phyloP scores from a whole-genome alignment of 2,797 vertebrate species.

The Adrianichthys oophorus region DNA sequence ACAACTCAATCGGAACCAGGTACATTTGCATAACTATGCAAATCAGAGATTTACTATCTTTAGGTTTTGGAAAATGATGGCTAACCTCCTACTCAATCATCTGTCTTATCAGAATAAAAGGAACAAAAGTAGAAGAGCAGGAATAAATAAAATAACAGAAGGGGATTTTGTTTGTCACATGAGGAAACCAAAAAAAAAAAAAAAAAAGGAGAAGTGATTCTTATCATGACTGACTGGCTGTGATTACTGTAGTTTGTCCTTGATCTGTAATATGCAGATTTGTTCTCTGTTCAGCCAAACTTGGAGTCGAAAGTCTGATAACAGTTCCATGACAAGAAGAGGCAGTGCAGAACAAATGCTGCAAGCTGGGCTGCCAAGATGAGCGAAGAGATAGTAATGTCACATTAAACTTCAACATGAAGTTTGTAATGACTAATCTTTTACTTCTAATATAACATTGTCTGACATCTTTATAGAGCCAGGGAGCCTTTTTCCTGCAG shows the following conservation, averaged over 20 bases:
- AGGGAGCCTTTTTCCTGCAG: neutral
- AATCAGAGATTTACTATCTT: slow-evolving; percentile 55
- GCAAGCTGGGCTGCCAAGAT: slow-evolving; percentile 24
- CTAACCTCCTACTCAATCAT: slow-evolving; percentile 56
- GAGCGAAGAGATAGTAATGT: slow-evolving; percentile 1
- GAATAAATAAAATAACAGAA: slow-evolving; percentile 30
- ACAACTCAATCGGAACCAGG: slow-evolving; percentile 49
- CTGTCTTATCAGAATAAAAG: slow-evolving; percentile 54
- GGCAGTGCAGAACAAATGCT: slow-evolving; percentile 14
- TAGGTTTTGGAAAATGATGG: slow-evolving; percentile 50
- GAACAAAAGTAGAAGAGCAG: slow-evolving; percentile 33
- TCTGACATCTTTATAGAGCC: neutral
- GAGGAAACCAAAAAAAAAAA: neutral
- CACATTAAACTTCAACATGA: slow-evolving; percentile 12
- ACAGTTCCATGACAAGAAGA: slow-evolving; percentile 28
- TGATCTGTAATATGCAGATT: slow-evolving; percentile 65
- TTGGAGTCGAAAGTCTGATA: slow-evolving; percentile 41
- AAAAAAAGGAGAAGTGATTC: slow-evolving; percentile 42
- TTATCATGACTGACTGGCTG: slow-evolving; percentile 54
- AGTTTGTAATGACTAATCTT: slow-evolving; percentile 23
- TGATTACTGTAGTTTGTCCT: slow-evolving; percentile 43
- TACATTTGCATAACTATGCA: slow-evolving; percentile 71
- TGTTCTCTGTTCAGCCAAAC: slow-evolving; percentile 45
- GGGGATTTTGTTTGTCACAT: slow-evolving; percentile 35
- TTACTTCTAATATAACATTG: neutral